phyloP scores from a whole-genome alignment of 2,797 vertebrate species.

The Botia almorhae region DNA sequence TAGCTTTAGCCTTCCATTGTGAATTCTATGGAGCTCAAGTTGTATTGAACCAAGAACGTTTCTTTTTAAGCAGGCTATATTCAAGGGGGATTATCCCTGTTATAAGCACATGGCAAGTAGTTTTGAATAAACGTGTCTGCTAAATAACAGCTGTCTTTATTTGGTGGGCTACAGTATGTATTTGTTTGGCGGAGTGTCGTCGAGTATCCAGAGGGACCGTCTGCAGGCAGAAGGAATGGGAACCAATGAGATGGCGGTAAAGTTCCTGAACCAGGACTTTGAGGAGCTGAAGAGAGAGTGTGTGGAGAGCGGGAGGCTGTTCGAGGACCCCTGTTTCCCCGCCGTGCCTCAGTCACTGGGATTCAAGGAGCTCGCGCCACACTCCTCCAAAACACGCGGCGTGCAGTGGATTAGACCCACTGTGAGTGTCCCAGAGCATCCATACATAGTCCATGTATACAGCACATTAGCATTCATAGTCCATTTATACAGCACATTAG shows the following conservation, averaged over 20 bases:
- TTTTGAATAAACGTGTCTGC: neutral
- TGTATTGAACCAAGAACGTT: neutral
- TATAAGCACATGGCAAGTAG: neutral
- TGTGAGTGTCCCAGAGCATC: constrained; percentile 69
- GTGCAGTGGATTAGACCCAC: constrained; percentile 85
- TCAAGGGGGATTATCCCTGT: neutral
- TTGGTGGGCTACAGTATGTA: constrained; percentile 66
- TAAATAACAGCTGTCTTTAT: neutral
- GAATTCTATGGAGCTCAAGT: neutral
- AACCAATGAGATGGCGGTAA: constrained; percentile 74
- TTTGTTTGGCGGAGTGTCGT: constrained; percentile 75
- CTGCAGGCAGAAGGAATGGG: constrained; percentile 81
- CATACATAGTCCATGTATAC: too few species aligned
- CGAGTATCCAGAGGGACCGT: constrained; percentile 73
- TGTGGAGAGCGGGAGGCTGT: constrained; percentile 77
- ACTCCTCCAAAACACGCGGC: constrained; percentile 77
- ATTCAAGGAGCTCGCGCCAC: constrained; percentile 86
- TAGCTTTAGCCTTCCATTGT: too few species aligned
- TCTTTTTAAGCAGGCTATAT: neutral
- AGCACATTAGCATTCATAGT: too few species aligned
- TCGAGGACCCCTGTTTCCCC: constrained; percentile 85
- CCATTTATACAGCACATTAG: too few species aligned
- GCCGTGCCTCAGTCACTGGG: constrained; percentile 80
- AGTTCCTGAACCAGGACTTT: constrained; percentile 82
- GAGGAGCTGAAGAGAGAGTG: constrained; percentile 79